Evolutionary conservation across 2,113 vertebrate genomes (phyloP), one percentile per base, ranked within the genome.

Genomic region (Trogon melanurus): DNA sequence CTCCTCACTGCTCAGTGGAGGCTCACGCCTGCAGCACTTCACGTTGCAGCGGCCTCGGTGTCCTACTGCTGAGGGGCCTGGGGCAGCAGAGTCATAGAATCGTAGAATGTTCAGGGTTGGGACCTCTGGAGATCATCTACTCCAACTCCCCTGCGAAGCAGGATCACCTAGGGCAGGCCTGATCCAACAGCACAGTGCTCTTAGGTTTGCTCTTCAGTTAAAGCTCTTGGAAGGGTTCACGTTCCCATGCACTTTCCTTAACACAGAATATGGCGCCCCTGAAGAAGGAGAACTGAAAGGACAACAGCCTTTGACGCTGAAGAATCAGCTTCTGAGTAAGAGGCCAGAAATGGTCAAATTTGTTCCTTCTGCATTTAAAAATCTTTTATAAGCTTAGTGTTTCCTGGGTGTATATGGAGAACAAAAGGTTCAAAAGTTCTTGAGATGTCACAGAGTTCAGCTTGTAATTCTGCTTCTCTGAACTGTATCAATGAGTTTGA

Each of bases 251-350:
- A 2, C 62, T 95, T 61, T 83, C 93, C 85, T 96, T 88, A 58
- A 88, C 76, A 64, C 96, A 99, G 99, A 99, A 93, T 98, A 99
- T 16, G 99, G 99, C 2, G 98, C 98, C 30, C 99, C 99, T 29
- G 99, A 99, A 74, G 99, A 99, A 61, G 98, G 97, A 14, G 99
- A 99, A 90, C 96, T 99, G 90, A 98, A 97, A 95, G 95, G 94
- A 88, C 97, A 53, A 19, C 95, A 98, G 79, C 98, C 98, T 1
- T 98, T 98, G 56, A 97, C 98, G 16, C 97, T 99, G 62, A 99
- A 98, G 95, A 99, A 99, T 65, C 98, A 99, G 87, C 97, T 99
- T 57, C 94, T 99, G n/a, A 98, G 99, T 99, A 95, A 98, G 99
- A 97, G 69, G n/a, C 76, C 71, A 75, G 56, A 65, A 81, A 76